Evolutionary conservation across 2,113 vertebrate genomes (phyloP).

Genomic region (Saccopteryx bilineata): DNA sequence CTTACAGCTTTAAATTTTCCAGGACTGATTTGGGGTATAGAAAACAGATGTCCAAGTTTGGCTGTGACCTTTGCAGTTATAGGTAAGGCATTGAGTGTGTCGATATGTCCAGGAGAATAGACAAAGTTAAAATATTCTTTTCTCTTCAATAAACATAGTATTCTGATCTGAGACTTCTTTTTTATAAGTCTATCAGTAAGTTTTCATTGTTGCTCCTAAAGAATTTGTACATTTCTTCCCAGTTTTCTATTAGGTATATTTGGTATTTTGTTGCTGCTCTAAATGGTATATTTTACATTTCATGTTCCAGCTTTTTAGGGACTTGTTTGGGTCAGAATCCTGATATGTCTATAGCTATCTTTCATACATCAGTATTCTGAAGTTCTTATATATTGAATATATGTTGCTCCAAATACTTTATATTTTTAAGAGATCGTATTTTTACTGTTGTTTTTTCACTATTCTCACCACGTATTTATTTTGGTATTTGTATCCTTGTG

Average conservation of each 20-base stretch:
- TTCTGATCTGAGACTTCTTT: background rate
- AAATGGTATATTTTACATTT: background rate
- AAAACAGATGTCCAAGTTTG: background rate
- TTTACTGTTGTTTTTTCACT: background rate
- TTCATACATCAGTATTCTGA: background rate
- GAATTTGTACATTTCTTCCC: background rate
- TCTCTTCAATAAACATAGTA: background rate
- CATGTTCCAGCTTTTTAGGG: background rate
- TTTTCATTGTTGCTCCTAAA: background rate
- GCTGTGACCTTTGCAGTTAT: background rate
- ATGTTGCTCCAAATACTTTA: background rate
- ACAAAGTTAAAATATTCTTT: background rate
- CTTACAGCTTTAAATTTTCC: background rate
- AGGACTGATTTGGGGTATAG: background rate
- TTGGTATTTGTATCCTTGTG: background rate
- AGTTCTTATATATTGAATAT: background rate
- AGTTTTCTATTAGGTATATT: background rate
- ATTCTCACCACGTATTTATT: background rate
- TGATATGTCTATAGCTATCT: background rate
- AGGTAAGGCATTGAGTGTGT: background rate
- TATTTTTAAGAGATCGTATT: background rate
- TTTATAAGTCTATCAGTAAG: background rate
- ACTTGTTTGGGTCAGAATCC: background rate
- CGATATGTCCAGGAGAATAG: background rate
- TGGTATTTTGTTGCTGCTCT: background rate